A percentile compares a stretch with the other conserved stretches of the same genome.
These are phyloP conservation scores for Abramis brama DNA, from an alignment of 2,113 vertebrate species.

Conservation along the genomic window DNA sequence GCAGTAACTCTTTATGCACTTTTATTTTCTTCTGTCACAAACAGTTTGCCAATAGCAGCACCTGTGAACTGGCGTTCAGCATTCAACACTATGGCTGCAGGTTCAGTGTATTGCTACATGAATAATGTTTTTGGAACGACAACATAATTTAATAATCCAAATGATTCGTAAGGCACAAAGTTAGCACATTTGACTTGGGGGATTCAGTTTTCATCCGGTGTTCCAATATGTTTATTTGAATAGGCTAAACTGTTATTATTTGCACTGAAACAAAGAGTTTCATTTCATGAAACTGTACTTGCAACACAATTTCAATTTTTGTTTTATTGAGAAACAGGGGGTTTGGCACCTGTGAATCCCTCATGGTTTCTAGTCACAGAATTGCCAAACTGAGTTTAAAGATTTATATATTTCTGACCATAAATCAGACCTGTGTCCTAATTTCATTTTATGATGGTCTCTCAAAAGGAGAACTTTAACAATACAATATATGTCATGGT, in stretches of 20 bases:
- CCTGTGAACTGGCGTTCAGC: neutral
- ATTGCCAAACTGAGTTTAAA: constrained; percentile 30
- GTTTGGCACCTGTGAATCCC: constrained; percentile 17
- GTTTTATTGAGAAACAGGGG: constrained; percentile 24
- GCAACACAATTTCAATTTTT: constrained; percentile 29
- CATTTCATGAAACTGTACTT: constrained; percentile 17
- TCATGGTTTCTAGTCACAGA: neutral
- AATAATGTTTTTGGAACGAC: neutral
- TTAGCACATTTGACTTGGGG: constrained; percentile 19
- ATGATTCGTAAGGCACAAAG: constrained; percentile 1
- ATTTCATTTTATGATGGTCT: neutral
- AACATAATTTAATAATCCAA: neutral
- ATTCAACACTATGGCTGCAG: neutral
- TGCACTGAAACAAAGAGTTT: constrained; percentile 30
- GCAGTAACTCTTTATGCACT: neutral
- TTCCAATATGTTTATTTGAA: constrained; percentile 36
- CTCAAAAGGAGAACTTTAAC: neutral
- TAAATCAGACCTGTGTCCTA: neutral
- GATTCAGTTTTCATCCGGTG: constrained; percentile 19
- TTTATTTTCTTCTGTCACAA: neutral
- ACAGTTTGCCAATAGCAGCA: neutral
- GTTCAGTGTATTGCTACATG: constrained; percentile 11
- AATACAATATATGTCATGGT: neutral
- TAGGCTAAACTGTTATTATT: constrained; percentile 5
- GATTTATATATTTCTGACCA: constrained; percentile 18